Percentiles rank a stretch among this genome's conserved stretches.
Conservation (phyloP, 2,113 vertebrate species). For the Neopipo cinnamomea region DNA sequence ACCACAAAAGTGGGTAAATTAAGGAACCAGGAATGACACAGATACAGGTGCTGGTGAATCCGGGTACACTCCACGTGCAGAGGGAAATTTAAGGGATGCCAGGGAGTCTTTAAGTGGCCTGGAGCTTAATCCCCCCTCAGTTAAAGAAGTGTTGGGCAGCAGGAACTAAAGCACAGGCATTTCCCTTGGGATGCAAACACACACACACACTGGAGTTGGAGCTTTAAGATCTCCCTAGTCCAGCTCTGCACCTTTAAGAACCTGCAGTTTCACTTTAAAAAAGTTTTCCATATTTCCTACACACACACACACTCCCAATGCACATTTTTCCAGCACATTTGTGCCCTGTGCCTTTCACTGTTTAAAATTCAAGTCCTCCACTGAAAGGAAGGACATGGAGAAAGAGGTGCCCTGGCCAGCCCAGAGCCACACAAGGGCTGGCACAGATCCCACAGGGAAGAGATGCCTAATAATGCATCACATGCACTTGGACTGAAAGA, state of each 20-base stretch:
- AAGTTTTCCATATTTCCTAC: background rate
- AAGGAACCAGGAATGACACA: background rate
- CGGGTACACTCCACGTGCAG: fast-evolving
- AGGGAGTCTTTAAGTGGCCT: background rate
- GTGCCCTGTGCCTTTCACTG: background rate
- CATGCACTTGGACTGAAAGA: background rate
- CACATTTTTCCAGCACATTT: background rate
- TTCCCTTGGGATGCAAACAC: background rate
- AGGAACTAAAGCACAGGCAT: fast-evolving
- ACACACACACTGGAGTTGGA: fast-evolving
- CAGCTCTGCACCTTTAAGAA: background rate
- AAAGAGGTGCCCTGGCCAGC: background rate
- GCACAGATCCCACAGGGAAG: background rate
- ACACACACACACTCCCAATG: background rate
- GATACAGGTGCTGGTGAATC: background rate
- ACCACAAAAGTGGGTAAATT: background rate
- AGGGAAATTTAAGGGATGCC: background rate
- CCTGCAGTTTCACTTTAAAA: background rate
- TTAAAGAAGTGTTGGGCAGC: background rate
- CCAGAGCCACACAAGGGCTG: background rate
- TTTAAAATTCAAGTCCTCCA: background rate
- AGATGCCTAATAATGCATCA: fast-evolving
- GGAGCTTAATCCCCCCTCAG: background rate
- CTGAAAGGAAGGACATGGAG: background rate
- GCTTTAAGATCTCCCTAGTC: background rate